Evolutionary conservation across 2,797 vertebrate genomes (phyloP).

Genomic region (Emydoidea blandingii): DNA sequence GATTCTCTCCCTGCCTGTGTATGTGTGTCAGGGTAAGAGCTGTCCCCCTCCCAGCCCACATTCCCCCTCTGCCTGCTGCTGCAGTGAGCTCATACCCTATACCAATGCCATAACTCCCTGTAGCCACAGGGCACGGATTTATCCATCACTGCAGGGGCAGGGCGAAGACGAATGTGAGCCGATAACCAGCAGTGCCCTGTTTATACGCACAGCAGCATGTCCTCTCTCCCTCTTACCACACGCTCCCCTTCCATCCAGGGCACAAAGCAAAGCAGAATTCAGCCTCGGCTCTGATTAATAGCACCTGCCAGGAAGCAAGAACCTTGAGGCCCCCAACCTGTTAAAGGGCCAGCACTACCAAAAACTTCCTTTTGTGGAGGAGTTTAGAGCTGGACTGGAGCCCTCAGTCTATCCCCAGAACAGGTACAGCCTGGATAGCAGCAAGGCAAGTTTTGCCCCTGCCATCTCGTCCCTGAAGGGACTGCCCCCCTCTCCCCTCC

Average conservation of each 20-base stretch:
- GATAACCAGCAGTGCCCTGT: not conserved
- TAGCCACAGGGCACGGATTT: fast-evolving
- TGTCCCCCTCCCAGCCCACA: not conserved
- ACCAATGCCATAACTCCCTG: not conserved
- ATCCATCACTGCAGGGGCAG: not conserved
- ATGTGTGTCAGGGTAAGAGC: slow-evolving; percentile 19
- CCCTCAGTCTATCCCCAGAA: fast-evolving
- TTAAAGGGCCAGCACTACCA: no score
- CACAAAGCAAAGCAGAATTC: not conserved
- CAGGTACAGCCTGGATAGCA: not conserved
- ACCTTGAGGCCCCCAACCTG: no score
- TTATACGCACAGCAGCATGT: not conserved
- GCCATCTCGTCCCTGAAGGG: no score
- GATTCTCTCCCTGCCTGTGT: not conserved
- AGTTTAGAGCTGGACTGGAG: not conserved
- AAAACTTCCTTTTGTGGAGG: no score
- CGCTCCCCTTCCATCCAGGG: not conserved
- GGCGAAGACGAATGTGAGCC: not conserved
- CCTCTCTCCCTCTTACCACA: no score
- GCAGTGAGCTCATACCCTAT: slow-evolving; percentile 7
- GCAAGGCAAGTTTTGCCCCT: no score
- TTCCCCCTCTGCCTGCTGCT: not conserved
- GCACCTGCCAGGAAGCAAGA: not conserved
- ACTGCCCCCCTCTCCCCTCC: no score
- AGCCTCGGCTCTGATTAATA: not conserved